These are phyloP conservation scores for Andrena cerasifolii DNA, from an alignment of 1,140 invertebrate species.

Conservation along the genomic window DNA sequence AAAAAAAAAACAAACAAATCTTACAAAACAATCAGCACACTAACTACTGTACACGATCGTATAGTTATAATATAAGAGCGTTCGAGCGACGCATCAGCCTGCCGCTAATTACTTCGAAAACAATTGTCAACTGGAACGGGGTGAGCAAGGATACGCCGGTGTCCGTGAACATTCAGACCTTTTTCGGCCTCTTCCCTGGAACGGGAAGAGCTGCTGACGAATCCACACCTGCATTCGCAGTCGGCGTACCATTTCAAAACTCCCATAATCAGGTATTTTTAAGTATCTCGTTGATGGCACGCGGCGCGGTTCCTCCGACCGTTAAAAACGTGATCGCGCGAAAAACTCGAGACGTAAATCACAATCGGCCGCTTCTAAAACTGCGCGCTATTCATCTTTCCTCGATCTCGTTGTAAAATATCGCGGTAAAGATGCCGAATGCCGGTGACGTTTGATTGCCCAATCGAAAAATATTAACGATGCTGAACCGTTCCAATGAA, in stretches of 20 bases:
- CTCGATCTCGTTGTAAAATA: too few species aligned
- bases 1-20: slow-evolving; percentile 70
- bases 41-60: slow-evolving; percentile 67
- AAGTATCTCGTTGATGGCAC: slow-evolving; percentile 18
- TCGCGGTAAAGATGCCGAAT: neutral
- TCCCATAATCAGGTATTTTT: neutral
- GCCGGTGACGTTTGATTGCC: neutral
- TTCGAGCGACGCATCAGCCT: slow-evolving; percentile 5
- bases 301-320: neutral
- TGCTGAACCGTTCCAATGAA: slow-evolving; percentile 1
- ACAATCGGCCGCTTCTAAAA: neutral
- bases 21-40: slow-evolving; percentile 70
- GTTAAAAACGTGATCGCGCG: neutral
- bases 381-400: too few species aligned
- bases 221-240: neutral
- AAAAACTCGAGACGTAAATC: neutral
- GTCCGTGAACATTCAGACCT: neutral
- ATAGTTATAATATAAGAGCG: slow-evolving; percentile 48
- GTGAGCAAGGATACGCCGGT: neutral
- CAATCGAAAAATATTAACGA: neutral
- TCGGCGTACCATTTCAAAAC: slow-evolving; percentile 1
- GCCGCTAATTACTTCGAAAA: neutral
- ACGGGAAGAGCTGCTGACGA: neutral
- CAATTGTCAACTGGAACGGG: slow-evolving; percentile 23
- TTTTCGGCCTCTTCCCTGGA: neutral